phyloP scores from a whole-genome alignment of 2,797 vertebrate genomes.

The Lagocephalus sceleratus region DNA sequence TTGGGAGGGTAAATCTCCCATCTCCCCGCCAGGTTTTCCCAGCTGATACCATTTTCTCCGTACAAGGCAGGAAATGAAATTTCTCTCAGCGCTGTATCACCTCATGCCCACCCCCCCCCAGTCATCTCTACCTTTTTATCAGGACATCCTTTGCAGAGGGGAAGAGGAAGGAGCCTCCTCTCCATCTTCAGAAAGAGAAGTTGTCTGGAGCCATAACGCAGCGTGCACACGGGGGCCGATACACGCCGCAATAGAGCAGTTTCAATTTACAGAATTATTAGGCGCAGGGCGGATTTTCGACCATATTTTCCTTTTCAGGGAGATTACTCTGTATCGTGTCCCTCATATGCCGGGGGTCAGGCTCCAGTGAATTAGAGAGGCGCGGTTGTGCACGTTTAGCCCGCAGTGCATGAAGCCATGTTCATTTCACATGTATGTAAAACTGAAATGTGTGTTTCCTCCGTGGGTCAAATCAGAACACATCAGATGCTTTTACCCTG shows the following conservation, averaged over 20 bases:
- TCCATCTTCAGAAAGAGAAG: conserved; percentile 64
- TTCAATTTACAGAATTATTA: conserved; percentile 74
- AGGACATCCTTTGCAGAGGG: conserved; percentile 72
- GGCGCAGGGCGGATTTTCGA: conserved; percentile 35
- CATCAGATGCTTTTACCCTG: background rate
- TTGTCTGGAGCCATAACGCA: conserved; percentile 61
- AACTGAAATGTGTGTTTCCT: background rate
- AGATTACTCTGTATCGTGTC: conserved; percentile 52
- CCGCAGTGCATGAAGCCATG: background rate
- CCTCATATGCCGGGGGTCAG: conserved; percentile 6
- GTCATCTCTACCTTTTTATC: conserved; percentile 77
- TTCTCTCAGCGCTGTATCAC: conserved; percentile 61
- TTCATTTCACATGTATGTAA: conserved; percentile 4
- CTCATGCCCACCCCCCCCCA: conserved; percentile 21
- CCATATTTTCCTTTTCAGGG: conserved; percentile 17
- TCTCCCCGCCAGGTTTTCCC: conserved; percentile 90
- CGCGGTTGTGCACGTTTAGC: conserved; percentile 8
- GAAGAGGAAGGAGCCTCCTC: conserved; percentile 55
- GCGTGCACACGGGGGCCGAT: conserved; percentile 45
- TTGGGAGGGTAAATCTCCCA: conserved; percentile 88
- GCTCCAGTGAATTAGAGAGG: conserved; percentile 24
- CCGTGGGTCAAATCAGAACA: background rate
- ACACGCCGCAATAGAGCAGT: conserved; percentile 65
- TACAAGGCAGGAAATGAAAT: conserved; percentile 97
- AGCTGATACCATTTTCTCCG: conserved; percentile 88